phyloP scores from a whole-genome alignment of 2,797 vertebrate genomes.

The Prionace glauca region DNA sequence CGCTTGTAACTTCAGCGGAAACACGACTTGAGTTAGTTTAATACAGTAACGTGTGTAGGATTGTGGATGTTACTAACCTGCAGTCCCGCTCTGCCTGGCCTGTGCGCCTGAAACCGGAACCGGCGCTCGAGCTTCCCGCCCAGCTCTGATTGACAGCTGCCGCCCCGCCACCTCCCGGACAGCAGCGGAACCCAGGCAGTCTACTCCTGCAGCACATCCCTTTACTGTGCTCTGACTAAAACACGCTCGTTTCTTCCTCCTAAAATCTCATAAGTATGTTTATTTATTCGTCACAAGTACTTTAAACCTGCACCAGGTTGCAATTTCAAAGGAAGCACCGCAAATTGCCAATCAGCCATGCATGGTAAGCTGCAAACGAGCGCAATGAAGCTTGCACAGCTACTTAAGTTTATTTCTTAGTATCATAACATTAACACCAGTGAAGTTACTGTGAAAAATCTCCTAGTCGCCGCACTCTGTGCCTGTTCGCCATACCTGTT shows the following conservation, averaged over 20 bases:
- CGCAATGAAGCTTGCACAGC: neutral
- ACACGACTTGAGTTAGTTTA: neutral
- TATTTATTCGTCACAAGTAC: too few relatives aligned
- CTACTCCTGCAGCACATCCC: too few relatives aligned
- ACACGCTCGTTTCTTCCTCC: neutral
- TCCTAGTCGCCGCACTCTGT: too few relatives aligned
- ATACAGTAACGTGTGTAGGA: neutral
- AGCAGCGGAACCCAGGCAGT: neutral
- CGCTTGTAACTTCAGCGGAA: neutral
- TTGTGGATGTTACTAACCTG: neutral
- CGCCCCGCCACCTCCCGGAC: neutral
- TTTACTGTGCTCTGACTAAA: neutral
- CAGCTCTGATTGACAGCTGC: neutral
- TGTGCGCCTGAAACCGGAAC: neutral
- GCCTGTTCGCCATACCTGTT: too few relatives aligned
- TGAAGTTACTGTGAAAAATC: too few relatives aligned
- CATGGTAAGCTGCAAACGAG: neutral
- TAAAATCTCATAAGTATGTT: neutral
- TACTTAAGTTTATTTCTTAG: neutral
- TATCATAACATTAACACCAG: too few relatives aligned
- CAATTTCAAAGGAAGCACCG: neutral
- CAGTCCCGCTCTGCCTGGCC: neutral
- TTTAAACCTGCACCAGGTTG: too few relatives aligned
- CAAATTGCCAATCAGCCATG: neutral
- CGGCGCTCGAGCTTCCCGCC: slow-evolving; percentile 28